phyloP scores from a whole-genome alignment of 2,113 vertebrate genomes.

The Eretmochelys imbricata region DNA sequence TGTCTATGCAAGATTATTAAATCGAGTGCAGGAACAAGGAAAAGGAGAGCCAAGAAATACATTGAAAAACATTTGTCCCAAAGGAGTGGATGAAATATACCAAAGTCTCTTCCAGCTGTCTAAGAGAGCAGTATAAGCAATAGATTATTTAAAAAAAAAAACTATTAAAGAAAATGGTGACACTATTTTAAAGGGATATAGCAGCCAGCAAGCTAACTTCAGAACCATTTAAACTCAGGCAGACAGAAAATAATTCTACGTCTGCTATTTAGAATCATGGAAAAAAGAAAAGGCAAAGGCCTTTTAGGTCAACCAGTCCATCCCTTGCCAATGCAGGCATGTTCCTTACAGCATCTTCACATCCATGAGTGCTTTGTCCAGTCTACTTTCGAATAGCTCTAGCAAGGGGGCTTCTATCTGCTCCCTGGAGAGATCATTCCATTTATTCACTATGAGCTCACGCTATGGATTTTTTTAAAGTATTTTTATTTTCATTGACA shows the following conservation, averaged over 20 bases:
- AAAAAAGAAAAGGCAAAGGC: not conserved
- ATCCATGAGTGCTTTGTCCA: slow-evolving; percentile 56
- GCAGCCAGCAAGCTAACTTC: not conserved
- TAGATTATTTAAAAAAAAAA: not conserved
- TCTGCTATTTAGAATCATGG: slow-evolving; percentile 1
- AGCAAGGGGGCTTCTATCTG: not conserved
- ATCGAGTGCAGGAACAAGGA: not conserved
- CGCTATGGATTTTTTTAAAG: slow-evolving; percentile 69
- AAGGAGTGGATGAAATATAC: slow-evolving; percentile 8
- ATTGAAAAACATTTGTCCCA: not conserved
- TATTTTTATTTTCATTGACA: slow-evolving; percentile 74
- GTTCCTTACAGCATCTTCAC: slow-evolving; percentile 36
- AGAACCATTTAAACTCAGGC: slow-evolving; percentile 36
- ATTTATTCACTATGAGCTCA: slow-evolving; percentile 62
- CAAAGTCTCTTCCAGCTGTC: not conserved
- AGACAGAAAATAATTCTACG: not conserved
- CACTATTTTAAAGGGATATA: not conserved
- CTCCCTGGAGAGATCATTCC: slow-evolving; percentile 59
- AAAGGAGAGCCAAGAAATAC: slow-evolving; percentile 18
- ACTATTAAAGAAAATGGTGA: not conserved
- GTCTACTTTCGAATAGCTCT: slow-evolving; percentile 49
- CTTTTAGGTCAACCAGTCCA: slow-evolving; percentile 39
- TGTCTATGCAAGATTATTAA: not conserved
- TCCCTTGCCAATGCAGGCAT: slow-evolving; percentile 56
- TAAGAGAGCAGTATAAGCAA: slow-evolving; percentile 6